These are phyloP conservation scores for Solea senegalensis DNA, from an alignment of 2,113 vertebrate species.

Conservation along the genomic window DNA sequence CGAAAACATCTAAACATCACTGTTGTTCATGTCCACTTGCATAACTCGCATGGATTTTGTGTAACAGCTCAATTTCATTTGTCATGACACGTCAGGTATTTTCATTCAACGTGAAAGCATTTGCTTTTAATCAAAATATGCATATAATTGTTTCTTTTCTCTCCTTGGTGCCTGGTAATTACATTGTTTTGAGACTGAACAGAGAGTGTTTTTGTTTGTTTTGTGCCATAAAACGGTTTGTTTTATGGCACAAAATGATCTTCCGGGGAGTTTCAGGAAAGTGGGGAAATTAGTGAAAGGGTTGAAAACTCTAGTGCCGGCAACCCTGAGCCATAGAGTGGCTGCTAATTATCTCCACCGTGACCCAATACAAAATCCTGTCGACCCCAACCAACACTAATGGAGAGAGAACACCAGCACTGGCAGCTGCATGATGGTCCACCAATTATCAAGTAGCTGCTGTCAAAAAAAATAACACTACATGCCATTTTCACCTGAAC, in stretches of 20 bases:
- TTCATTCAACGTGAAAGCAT: neutral
- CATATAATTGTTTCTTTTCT: neutral
- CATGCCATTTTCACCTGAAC: neutral
- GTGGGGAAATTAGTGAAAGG: neutral
- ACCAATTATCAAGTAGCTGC: neutral
- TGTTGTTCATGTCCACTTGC: neutral
- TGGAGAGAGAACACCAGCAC: neutral
- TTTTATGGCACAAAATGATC: neutral
- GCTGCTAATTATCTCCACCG: constrained; percentile 5
- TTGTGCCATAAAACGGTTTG: neutral
- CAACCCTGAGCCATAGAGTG: neutral
- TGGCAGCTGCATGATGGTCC: constrained; percentile 2
- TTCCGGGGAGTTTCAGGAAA: neutral
- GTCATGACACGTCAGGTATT: neutral
- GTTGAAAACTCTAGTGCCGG: neutral
- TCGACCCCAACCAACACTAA: neutral
- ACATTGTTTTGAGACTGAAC: neutral
- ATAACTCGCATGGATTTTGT: neutral
- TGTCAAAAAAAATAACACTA: constrained; percentile 3
- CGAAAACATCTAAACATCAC: neutral
- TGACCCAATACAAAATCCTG: constrained; percentile 2
- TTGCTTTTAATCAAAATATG: neutral
- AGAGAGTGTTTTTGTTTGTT: neutral
- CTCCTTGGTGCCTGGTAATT: neutral
- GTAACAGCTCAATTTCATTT: neutral